A percentile compares a stretch with the other conserved stretches of the same genome.
Evolutionary conservation across 2,797 vertebrate genomes (phyloP).

Genomic region (Sorex maritimensis): DNA sequence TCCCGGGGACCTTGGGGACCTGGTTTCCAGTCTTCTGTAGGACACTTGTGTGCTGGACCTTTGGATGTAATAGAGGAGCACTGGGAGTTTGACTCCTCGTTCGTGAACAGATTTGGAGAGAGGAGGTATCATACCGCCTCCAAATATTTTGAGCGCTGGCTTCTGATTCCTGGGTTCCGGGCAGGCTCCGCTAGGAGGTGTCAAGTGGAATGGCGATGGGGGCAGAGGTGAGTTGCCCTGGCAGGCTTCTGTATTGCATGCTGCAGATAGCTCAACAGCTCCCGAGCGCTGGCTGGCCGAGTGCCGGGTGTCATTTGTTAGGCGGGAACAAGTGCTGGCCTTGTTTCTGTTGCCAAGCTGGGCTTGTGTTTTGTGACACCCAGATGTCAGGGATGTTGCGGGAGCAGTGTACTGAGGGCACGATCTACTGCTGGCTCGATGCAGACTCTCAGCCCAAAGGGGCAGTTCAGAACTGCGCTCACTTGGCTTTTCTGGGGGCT

Average conservation of each 20-base stretch:
- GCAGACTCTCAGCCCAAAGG: conserved; percentile 26
- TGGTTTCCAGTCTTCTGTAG: background rate
- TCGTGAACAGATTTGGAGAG: conserved; percentile 36
- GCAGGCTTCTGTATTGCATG: background rate
- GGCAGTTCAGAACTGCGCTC: background rate
- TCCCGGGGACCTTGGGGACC: background rate
- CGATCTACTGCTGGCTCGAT: background rate
- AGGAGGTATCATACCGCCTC: background rate
- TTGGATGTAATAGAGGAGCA: background rate
- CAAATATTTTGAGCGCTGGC: background rate
- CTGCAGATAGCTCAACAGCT: background rate
- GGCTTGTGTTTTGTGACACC: background rate
- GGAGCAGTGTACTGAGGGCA: background rate
- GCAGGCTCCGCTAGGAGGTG: background rate
- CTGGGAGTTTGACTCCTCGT: conserved; percentile 15
- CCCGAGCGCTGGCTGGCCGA: background rate
- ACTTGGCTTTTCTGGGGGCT: background rate
- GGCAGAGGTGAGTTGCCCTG: background rate
- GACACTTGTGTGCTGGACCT: background rate
- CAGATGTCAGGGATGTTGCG: conserved; percentile 12
- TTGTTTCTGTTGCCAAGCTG: conserved; percentile 29
- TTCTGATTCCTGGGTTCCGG: conserved; percentile 9
- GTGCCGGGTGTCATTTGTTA: background rate
- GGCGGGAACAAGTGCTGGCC: background rate
- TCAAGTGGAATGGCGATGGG: background rate